phyloP scores from a whole-genome alignment of 1,140 invertebrate genomes.

The Zaprionus africanus region DNA sequence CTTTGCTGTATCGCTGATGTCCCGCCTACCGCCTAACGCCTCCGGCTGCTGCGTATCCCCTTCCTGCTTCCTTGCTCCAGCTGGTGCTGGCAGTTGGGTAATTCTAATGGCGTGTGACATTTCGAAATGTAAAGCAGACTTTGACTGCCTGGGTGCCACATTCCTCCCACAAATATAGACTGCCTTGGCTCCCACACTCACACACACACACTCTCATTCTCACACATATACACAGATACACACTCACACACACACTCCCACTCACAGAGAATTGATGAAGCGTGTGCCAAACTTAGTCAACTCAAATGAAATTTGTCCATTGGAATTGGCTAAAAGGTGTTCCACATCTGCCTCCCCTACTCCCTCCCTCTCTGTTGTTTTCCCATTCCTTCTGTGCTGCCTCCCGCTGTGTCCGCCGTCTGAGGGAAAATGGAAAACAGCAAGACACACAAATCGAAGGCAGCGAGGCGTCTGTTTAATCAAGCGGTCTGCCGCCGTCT shows the following conservation, averaged over 20 bases:
- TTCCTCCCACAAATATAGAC: slow-evolving; percentile 12
- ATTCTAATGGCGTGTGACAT: slow-evolving; percentile 40
- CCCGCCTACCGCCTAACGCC: background rate
- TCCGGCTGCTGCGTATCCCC: background rate
- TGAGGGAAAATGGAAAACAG: slow-evolving; percentile 37
- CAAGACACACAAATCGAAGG: slow-evolving; percentile 29
- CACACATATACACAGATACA: background rate
- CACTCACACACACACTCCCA: background rate
- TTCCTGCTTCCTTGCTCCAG: background rate
- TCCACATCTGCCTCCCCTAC: background rate
- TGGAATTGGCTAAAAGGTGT: slow-evolving; percentile 46
- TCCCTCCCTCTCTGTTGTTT: background rate
- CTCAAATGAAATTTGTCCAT: slow-evolving; percentile 39
- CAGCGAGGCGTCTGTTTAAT: slow-evolving; percentile 38
- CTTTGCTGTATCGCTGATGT: slow-evolving; percentile 2
- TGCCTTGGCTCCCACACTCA: background rate
- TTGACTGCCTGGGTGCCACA: slow-evolving; percentile 4
- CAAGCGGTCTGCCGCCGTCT: slow-evolving; percentile 35
- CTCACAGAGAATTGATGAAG: slow-evolving; percentile 17
- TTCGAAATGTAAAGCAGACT: slow-evolving; percentile 38
- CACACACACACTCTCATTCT: background rate
- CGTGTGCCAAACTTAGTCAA: slow-evolving; percentile 23
- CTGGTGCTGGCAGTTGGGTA: slow-evolving; percentile 23
- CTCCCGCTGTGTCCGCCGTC: background rate
- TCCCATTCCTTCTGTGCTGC: background rate